Evolutionary conservation across 2,113 vertebrate species (phyloP).

Genomic region (Bettongia penicillata): DNA sequence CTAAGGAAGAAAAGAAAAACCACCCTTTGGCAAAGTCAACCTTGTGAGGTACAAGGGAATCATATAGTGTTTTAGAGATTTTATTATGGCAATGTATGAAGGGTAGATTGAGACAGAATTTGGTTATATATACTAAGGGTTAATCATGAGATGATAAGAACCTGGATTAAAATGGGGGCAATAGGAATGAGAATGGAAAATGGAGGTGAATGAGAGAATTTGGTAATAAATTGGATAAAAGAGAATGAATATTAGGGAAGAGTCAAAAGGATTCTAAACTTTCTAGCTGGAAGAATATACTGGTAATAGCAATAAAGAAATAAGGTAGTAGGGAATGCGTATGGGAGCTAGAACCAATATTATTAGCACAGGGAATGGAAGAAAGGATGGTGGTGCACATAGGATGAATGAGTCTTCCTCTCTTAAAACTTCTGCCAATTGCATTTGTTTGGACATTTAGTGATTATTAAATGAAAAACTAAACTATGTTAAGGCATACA

Average conservation of each 20-base stretch:
- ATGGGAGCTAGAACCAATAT: background rate
- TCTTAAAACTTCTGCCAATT: background rate
- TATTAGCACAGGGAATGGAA: background rate
- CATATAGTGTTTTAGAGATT: background rate
- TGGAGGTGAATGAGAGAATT: background rate
- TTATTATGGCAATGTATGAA: background rate
- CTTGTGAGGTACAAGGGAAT: background rate
- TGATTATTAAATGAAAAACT: background rate
- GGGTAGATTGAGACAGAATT: background rate
- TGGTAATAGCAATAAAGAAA: background rate
- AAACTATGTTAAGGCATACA: background rate
- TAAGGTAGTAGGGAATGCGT: background rate
- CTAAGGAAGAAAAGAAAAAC: background rate
- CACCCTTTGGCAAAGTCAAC: background rate
- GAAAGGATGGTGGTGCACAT: background rate
- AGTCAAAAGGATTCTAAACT: slow-evolving; percentile 10
- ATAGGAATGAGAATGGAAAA: background rate
- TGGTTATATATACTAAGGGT: background rate
- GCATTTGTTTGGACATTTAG: background rate
- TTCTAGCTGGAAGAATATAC: background rate
- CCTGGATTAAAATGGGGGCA: background rate
- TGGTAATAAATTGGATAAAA: background rate
- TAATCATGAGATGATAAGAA: background rate
- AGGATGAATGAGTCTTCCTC: background rate
- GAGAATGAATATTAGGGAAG: background rate